Percentiles rank a stretch among this genome's conserved stretches.
Conservation (phyloP, 1,140 invertebrate genomes). For the Brachionus sp. region DNA sequence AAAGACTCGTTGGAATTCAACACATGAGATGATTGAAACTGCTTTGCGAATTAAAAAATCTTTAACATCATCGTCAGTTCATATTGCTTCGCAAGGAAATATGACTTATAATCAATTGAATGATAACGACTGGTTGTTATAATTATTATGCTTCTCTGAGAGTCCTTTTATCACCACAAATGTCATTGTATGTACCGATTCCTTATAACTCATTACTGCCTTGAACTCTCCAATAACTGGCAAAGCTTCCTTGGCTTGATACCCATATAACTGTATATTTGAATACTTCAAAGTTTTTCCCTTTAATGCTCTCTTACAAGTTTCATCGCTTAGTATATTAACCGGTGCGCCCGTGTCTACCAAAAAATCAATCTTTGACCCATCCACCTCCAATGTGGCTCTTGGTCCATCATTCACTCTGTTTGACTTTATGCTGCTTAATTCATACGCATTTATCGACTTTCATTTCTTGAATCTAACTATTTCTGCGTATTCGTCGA, state of each 20-base stretch:
- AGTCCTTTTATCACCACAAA: not conserved
- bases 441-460: not conserved
- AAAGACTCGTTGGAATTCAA: no score
- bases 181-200: not conserved
- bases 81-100: no score
- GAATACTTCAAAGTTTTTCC: not conserved
- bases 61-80: no score
- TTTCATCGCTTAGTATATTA: not conserved
- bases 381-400: not conserved
- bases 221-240: not conserved
- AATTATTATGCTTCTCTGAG: no score
- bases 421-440: not conserved
- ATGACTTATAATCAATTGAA: no score
- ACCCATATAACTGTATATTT: not conserved
- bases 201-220: not conserved
- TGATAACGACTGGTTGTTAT: no score
- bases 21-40: no score
- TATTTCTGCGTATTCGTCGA: constrained; percentile 5
- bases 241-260: not conserved
- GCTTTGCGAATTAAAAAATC: no score
- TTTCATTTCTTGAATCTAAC: not conserved
- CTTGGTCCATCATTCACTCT: not conserved
- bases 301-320: not conserved
- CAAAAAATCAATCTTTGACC: not conserved
- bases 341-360: not conserved